Evolutionary conservation across 1,140 invertebrate species (phyloP).

Genomic region (Drosophila tani): DNA sequence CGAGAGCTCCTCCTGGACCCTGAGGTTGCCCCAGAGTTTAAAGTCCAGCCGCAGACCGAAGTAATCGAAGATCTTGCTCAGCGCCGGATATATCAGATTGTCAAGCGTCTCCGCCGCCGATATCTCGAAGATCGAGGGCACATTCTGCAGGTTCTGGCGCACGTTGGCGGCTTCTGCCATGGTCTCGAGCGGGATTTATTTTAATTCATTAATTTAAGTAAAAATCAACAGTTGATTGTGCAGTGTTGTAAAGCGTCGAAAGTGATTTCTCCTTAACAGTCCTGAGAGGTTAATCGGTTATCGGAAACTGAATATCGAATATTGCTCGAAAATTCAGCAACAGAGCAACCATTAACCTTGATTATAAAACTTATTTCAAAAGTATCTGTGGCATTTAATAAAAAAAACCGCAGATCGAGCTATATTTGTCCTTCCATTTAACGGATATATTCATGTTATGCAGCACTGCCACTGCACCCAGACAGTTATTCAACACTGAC

Average conservation of each 20-base stretch:
- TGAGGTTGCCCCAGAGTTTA: slow-evolving; percentile 72
- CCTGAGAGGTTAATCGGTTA: not conserved
- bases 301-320: not conserved
- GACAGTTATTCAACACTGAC: not conserved
- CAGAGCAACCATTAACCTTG: too few species aligned
- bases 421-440: not conserved
- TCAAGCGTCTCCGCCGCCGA: slow-evolving; percentile 79
- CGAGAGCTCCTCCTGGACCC: slow-evolving; percentile 70
- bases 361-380: too few species aligned
- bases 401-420: not conserved
- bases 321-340: not conserved
- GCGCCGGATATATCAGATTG: slow-evolving; percentile 79
- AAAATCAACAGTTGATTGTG: slow-evolving; percentile 27
- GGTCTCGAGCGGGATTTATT: not conserved
- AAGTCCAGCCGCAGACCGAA: slow-evolving; percentile 76
- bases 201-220: slow-evolving; percentile 13
- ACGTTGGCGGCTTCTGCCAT: slow-evolving; percentile 79
- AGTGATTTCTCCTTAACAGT: not conserved
- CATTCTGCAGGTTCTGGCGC: slow-evolving; percentile 79
- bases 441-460: not conserved
- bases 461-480: not conserved
- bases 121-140: slow-evolving; percentile 82
- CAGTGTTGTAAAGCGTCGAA: slow-evolving; percentile 10
- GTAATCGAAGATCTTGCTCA: slow-evolving; percentile 82
- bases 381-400: not conserved